phyloP scores from a whole-genome alignment of 1,140 invertebrate genomes.

The Rhopalosiphum maidis region DNA sequence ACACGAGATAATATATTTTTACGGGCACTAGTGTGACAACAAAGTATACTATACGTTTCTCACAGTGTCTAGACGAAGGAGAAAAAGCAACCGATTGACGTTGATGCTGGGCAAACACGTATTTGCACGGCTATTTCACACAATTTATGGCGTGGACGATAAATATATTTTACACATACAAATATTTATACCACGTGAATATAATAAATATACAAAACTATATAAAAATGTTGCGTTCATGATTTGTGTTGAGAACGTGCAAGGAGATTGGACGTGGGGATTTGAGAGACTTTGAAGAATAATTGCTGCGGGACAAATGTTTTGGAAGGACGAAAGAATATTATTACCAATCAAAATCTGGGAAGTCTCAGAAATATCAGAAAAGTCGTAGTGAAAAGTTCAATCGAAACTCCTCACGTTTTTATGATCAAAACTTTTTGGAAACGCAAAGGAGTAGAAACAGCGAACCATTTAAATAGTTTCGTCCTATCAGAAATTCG shows the following conservation, averaged over 20 bases:
- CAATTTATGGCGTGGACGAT: neutral
- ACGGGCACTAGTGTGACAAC: neutral
- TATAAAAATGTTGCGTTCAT: no score
- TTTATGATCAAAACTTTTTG: constrained; percentile 23
- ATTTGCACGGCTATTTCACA: neutral
- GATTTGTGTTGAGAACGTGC: neutral
- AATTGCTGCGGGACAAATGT: neutral
- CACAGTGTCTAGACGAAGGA: neutral
- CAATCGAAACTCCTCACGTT: constrained; percentile 5
- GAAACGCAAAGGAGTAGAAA: neutral
- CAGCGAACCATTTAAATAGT: constrained; percentile 15
- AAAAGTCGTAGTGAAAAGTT: constrained; percentile 6
- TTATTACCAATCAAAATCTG: neutral
- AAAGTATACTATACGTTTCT: neutral
- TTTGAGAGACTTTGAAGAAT: neutral
- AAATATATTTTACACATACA: constrained; percentile 7
- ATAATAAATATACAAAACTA: neutral
- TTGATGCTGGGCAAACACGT: neutral
- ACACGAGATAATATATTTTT: neutral
- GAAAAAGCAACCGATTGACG: neutral
- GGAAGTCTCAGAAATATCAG: neutral
- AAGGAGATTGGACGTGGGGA: neutral
- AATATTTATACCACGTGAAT: neutral
- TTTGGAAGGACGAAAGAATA: neutral
- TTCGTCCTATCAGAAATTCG: neutral